Conservation (phyloP, 2,797 vertebrate species). For the Ciconia nigra region DNA sequence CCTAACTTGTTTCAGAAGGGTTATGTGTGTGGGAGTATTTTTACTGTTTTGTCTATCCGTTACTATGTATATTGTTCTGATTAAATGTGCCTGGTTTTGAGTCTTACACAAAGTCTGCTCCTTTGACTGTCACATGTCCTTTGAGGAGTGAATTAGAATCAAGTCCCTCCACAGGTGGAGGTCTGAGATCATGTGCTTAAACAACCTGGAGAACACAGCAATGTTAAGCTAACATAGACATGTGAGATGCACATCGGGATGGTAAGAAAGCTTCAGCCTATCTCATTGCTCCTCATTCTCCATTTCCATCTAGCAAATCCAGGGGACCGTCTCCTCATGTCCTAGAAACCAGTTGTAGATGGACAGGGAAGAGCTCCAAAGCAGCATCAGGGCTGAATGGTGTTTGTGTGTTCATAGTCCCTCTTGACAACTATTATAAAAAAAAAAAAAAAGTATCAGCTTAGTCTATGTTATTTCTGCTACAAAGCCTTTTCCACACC, state of each 20-base stretch:
- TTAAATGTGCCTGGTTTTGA: not conserved
- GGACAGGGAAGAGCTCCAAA: not conserved
- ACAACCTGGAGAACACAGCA: not conserved
- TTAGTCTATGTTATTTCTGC: not conserved
- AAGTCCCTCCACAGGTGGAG: not conserved
- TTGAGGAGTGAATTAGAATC: not conserved
- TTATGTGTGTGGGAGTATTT: not conserved
- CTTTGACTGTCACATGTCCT: not conserved
- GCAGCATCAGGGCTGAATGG: not conserved
- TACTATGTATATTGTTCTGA: not conserved
- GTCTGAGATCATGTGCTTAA: not conserved
- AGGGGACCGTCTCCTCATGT: not conserved
- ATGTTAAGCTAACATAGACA: not conserved
- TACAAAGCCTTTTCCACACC: not conserved
- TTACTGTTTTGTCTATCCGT: not conserved
- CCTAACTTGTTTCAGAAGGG: not conserved
- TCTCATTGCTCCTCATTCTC: not conserved
- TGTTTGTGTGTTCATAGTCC: not conserved
- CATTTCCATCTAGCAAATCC: not conserved
- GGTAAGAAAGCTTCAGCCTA: not conserved
- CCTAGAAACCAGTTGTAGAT: not conserved
- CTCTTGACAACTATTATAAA: not conserved
- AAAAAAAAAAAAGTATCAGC: not conserved
- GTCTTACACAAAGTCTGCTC: not conserved
- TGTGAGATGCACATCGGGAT: rapidly evolving